Base-by-base conservation (phyloP, 2,888 invertebrate genomes). In the Eubasilissa splendida region DNA sequence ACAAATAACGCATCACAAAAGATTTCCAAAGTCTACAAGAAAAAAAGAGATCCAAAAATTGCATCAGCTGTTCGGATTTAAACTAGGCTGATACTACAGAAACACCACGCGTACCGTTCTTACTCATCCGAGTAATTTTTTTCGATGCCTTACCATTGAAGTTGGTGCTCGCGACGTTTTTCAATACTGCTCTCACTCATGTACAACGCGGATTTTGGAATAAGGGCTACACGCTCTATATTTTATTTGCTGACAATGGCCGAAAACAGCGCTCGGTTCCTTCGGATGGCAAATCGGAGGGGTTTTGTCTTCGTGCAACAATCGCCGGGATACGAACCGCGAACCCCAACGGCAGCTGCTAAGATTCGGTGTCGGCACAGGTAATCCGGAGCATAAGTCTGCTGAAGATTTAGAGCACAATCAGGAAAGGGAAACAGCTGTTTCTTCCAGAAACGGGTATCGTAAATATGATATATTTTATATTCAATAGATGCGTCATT, bases 181-280 rank as follows among this genome's bases (percentile, higher is more conserved):
- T 22, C 11, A 54, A 53, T 54, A 14, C 11, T 53, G 22, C 53
- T 54, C 22, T 31, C 70, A 70, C 70, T 70, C 22, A 54, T 70
- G 70, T 70, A 70, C 54, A 54, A 70, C 70, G 53, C 22, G 31
- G 53, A 53, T 70, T 70, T 70, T 54, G 71, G 74, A 76, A 80
- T 75, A 80, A 80, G 59, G 74, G 60, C 60, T 75, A 63, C 76
- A 76, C 74, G 80, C 80, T 80, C 80, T 70, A 80, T 71, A 80
- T 80, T 80, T 80, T 75, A 80, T 80, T 75, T 70, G 63, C 70
- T 71, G 42, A 80, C 80, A 80, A 80, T 76, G 70, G 76, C 54
- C 10, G 56, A 60, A 63, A 52, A 11, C 63, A 8, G 65, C 71
- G 56, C 68, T 31, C 65, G 42, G 56, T 79, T 79, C 52, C 79